These are phyloP conservation scores for Myzus persicae DNA, from an alignment of 1,140 invertebrate genomes.

Conservation along the genomic window DNA sequence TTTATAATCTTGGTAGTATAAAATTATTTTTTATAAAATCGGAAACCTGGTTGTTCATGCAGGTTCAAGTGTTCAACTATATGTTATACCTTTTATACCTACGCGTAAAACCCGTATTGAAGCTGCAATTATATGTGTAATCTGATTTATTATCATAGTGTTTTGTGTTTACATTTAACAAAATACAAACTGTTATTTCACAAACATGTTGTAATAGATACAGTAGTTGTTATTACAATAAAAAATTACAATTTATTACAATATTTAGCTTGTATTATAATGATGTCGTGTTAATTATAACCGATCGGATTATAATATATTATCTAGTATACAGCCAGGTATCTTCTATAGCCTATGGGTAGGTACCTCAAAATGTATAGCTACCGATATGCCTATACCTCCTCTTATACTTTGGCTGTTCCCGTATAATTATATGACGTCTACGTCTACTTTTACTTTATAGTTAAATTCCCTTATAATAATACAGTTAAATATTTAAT, in stretches of 20 bases:
- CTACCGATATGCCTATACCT: not conserved
- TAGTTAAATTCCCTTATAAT: not conserved
- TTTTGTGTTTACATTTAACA: slow-evolving; percentile 11
- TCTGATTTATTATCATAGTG: slow-evolving; percentile 11
- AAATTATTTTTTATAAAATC: slow-evolving; percentile 8
- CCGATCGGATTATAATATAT: not conserved
- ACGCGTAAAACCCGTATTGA: not conserved
- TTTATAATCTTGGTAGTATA: not conserved
- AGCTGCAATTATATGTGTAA: not conserved
- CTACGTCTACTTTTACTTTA: not conserved
- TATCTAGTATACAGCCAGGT: not conserved
- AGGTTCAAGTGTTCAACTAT: not conserved
- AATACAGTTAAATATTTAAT: slow-evolving; percentile 6
- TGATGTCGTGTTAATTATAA: not conserved
- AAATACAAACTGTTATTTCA: slow-evolving; percentile 20
- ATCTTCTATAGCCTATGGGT: not conserved
- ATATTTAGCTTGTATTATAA: not conserved
- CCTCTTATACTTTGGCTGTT: not conserved
- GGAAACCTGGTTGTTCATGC: not conserved
- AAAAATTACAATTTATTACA: not conserved
- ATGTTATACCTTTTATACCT: not conserved
- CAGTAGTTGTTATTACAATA: slow-evolving; percentile 12
- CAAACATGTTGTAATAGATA: not conserved
- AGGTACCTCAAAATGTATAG: not conserved
- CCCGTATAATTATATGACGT: not conserved